Base-by-base conservation (phyloP, 2,113 vertebrate genomes). In the Halcyon senegalensis region DNA sequence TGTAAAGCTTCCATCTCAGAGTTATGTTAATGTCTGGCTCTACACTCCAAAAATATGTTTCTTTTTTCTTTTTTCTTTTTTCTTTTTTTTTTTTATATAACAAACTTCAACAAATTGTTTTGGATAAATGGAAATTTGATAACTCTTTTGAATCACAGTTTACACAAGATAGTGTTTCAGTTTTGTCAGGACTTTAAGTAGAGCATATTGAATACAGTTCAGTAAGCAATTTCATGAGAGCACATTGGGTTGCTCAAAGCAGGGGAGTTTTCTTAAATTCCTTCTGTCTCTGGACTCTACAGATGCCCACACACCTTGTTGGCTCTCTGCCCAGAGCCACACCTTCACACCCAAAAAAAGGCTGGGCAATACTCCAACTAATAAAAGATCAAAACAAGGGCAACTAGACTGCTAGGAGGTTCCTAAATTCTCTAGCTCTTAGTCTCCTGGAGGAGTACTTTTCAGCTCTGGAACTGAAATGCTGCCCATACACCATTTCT, bases 131-230 rank as follows among this genome's bases (percentile, higher is more conserved):
- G 67, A 84, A 93, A 94, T 79, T 82, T 51, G 55, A 55, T 85
- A 86, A 94, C 53, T 89, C 63, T 79, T 91, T 87, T 91, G 77
- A 91, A 89, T 82, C 62, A 53, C 66, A 79, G 44, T 85, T 94
- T 91, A 76, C 74, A 91, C n/a, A 93, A 91, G 84, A 67, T 33
- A 80, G 41, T 82, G 27, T 95, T 95, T 94, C 96, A 69, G 17
- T 89, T 94, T 91, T 4, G 1, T 66, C 46, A 58, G 64, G 33
- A 74, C 37, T 25, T 41, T 88, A 88, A 81, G 46, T 37, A 66
- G 28, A 92, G 17, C 70, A 23, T 37, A 64, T 27, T 69, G 69
- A 89, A 73, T 72, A 66, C 28, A 80, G n/a, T 69, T 84, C 87
- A 70, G 55, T 48, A 74, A 91, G n/a, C 44, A 70, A 59, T 56